Percentiles rank a stretch among this genome's conserved stretches.
These are phyloP conservation scores for Etheostoma perlongum DNA, from an alignment of 2,797 vertebrate species.

Conservation along the genomic window DNA sequence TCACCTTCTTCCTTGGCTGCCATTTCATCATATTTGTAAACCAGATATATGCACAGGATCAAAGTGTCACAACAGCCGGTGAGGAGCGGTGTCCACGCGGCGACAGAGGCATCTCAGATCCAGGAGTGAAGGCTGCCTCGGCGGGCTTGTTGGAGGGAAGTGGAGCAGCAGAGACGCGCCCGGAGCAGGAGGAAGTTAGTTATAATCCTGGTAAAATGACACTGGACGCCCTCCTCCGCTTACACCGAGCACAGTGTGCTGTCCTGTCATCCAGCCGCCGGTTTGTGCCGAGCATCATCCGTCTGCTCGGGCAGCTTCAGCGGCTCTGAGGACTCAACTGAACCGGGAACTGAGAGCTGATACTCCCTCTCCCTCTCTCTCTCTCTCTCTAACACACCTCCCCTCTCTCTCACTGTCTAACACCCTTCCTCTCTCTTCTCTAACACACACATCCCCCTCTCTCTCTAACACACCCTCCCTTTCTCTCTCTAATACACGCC, in stretches of 20 bases:
- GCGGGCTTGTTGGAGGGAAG: neutral
- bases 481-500: neutral
- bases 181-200: neutral
- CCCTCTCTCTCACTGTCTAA: neutral
- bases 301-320: slow-evolving; percentile 40
- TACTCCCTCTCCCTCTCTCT: neutral
- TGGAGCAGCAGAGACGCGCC: neutral
- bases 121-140: slow-evolving; percentile 14
- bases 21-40: slow-evolving; percentile 96
- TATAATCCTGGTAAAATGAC: slow-evolving; percentile 45
- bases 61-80: slow-evolving; percentile 75
- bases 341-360: slow-evolving; percentile 19
- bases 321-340: slow-evolving; percentile 40
- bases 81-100: slow-evolving; percentile 32
- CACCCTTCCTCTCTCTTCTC: neutral
- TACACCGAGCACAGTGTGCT: neutral
- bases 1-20: slow-evolving; percentile 97
- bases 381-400: neutral
- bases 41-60: slow-evolving; percentile 80
- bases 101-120: slow-evolving; percentile 56
- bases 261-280: slow-evolving; percentile 19
- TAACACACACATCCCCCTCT: neutral
- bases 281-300: slow-evolving; percentile 32
- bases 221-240: neutral
- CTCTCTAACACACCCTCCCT: neutral